Base-by-base conservation (phyloP, 2,888 invertebrate species). In the Dolomedes plantarius region DNA sequence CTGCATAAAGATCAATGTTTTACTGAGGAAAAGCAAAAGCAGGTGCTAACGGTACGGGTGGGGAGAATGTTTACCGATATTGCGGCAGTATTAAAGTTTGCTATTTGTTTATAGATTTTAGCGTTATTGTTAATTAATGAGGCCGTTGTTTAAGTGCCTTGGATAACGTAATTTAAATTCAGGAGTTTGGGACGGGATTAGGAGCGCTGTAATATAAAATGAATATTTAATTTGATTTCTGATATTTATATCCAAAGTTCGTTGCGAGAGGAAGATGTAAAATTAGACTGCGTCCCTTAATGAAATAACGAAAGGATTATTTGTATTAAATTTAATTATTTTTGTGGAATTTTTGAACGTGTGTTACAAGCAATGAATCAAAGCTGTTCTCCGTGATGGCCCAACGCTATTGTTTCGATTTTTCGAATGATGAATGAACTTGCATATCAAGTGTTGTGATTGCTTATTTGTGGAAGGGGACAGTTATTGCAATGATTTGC, bases 51-150 rank as follows among this genome's bases (percentile, higher is more conserved):
- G 73, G 73, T 72, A 74, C 27, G 27, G 23, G 32, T 32, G 68
- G 19, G 28, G 71, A 56, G 65, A 74, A 39, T 75, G 68, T 81
- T 81, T 75, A 32, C 81, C 81, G 75, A 81, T 81, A 81, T 75
- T 29, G 74, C 56, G 41, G 13, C 65, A 5, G 65, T 31, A 23
- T 64, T 32, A 29, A 65, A 72, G 76, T 83, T 76, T 67, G 67
- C 46, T 83, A 83, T 76, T 83, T 83, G 72, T 76, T 83, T 83
- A 83, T 83, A 64, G 82, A 83, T 83, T 83, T 67, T 36, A 36
- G 72, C 36, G 67, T 62, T 80, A 80, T 80, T 76, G 65, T 76
- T 83, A 77, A 83, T 83, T 83, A 71, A 76, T 83, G 65, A 28
- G 32, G 71, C 23, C 13, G 19, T 11, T 9, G 71, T 16, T 31